These are phyloP conservation scores for Andricus curvator DNA, from an alignment of 2,888 invertebrate genomes.

Conservation along the genomic window DNA sequence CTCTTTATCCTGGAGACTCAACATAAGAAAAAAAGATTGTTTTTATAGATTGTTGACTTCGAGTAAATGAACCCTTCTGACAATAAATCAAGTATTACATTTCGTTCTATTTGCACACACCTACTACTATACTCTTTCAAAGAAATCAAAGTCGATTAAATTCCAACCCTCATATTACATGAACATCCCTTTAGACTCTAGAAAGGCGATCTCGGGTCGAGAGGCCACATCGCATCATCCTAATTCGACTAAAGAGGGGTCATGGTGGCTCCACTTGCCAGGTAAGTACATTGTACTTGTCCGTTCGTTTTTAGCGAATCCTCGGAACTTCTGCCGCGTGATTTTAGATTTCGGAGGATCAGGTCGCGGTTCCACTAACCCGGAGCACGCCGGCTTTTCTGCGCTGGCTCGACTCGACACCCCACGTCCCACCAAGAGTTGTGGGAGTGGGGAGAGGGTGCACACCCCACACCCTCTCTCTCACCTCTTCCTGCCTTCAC, in stretches of 20 bases:
- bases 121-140: slow-evolving; percentile 16
- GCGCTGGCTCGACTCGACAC: slow-evolving; percentile 37
- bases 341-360: slow-evolving; percentile 45
- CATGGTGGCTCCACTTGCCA: background rate
- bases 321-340: slow-evolving; percentile 18
- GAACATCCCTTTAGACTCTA: slow-evolving; percentile 20
- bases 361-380: slow-evolving; percentile 34
- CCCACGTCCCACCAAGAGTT: slow-evolving; percentile 17
- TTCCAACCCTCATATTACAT: slow-evolving; percentile 19
- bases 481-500: slow-evolving; percentile 38
- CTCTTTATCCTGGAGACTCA: too few species aligned
- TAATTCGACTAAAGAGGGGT: background rate
- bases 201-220: slow-evolving; percentile 27
- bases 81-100: background rate
- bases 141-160: slow-evolving; percentile 28
- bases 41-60: too few species aligned
- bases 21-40: too few species aligned
- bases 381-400: slow-evolving; percentile 28
- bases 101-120: background rate
- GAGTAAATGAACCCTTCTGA: background rate
- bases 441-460: slow-evolving; percentile 1
- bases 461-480: slow-evolving; percentile 18
- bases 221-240: slow-evolving; percentile 8
- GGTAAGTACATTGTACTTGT: slow-evolving; percentile 11
- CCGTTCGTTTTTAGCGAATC: slow-evolving; percentile 17